Evolutionary conservation across 2,113 vertebrate species (phyloP).

Genomic region (Saccopteryx bilineata): DNA sequence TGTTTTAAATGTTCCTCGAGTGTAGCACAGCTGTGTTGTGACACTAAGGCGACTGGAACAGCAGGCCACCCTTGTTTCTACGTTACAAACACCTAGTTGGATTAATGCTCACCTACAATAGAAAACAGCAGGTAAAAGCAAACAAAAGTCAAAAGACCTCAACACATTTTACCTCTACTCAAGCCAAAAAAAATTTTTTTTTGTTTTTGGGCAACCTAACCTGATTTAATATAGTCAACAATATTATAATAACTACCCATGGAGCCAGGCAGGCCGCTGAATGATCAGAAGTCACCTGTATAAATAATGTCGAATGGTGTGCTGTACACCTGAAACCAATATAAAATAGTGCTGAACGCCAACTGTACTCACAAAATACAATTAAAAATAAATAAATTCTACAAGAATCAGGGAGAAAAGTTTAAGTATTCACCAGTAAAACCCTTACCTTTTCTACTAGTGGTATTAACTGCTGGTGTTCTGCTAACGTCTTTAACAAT

Average conservation of each 20-base stretch:
- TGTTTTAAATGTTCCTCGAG: slow-evolving; percentile 30
- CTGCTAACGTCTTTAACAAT: slow-evolving; percentile 97
- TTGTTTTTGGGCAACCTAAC: background rate
- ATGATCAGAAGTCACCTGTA: background rate
- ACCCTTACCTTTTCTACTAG: slow-evolving; percentile 96
- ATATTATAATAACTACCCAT: background rate
- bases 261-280: background rate
- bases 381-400: background rate
- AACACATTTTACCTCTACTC: slow-evolving; percentile 39
- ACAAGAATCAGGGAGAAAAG: background rate
- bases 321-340: background rate
- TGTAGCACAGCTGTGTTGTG: background rate
- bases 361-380: background rate
- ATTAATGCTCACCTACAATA: slow-evolving; percentile 3
- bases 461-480: slow-evolving; percentile 98
- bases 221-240: background rate
- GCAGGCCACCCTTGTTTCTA: background rate
- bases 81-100: background rate
- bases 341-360: background rate
- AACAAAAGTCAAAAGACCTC: background rate
- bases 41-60: background rate
- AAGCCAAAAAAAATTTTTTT: background rate
- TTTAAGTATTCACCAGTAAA: slow-evolving; percentile 11
- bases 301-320: background rate
- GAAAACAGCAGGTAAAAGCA: slow-evolving; percentile 6